Evolutionary conservation across 2,797 vertebrate species (phyloP).

Genomic region (Ptychobarbus kaznakovi): DNA sequence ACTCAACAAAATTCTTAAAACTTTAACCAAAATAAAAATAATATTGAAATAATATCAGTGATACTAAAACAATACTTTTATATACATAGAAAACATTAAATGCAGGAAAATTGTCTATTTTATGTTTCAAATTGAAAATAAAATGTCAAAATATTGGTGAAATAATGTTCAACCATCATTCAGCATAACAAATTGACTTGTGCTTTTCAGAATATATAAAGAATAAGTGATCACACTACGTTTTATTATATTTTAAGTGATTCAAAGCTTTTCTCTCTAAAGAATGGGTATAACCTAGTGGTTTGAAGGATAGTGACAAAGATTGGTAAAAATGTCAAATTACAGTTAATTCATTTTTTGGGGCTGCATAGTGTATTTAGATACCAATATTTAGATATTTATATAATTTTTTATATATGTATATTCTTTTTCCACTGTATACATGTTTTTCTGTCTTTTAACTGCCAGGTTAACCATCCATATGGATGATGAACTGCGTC

Average conservation of each 20-base stretch:
- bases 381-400: background rate
- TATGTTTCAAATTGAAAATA: background rate
- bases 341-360: background rate
- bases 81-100: background rate
- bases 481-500: slow-evolving; percentile 97
- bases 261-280: background rate
- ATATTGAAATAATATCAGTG: background rate
- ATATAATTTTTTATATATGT: background rate
- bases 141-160: background rate
- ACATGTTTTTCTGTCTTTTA: background rate
- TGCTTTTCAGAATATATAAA: background rate
- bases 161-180: background rate
- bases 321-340: background rate
- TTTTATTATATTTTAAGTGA: background rate
- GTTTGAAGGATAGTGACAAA: background rate
- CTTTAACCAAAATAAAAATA: background rate
- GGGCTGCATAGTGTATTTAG: background rate
- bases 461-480: slow-evolving; percentile 90
- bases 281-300: background rate
- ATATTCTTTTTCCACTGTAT: no score
- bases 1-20: background rate
- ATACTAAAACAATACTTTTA: background rate
- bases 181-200: background rate
- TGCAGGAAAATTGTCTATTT: background rate
- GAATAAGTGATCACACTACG: background rate